Evolutionary conservation across 2,888 invertebrate genomes (phyloP), one percentile per base, ranked within the genome.

Genomic region (Acleris emargana): DNA sequence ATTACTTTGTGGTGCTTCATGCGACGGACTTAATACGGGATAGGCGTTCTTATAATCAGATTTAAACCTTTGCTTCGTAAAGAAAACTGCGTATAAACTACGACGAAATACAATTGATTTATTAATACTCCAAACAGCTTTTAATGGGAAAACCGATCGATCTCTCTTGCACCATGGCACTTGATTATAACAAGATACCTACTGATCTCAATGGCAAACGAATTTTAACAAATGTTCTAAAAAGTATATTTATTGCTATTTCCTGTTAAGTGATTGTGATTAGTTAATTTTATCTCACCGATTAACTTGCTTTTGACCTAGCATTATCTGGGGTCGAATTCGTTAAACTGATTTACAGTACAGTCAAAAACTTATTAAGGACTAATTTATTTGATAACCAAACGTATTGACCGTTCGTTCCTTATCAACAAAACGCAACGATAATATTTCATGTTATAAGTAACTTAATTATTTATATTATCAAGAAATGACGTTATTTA

Each of bases 1-100:
- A 91, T 91, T 88, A 88, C 80, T 82, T 89, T 90, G 88, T 87
- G 80, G 91, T 85, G 91, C 91, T 91, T 91, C 91, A 67, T 77
- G n/a, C 68, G 76, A 18, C 58, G 54, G 42, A 32, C 58, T 20
- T 45, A 59, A 59, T 61, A 57, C 61, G 83, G 83, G 80, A 79
- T 78, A 79, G 77, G 73, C 77, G 73, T 72, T 78, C 78, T 74
- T 78, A 75, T 89, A 89, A 89, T 89, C 84, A 87, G 87, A 81
- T 82, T 81, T 80, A 72, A 67, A 66, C 67, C 42, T 57, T 54
- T 54, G 50, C 52, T 38, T 55, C 43, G 42, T 54, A 67, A 67
- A 62, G 62, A 62, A 58, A 50, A 38, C 50, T 38, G 51, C 50
- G 22, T 42, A 67, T 47, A 38, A 25, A 25, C 3, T 13, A 13